Base-by-base conservation (phyloP, 2,113 vertebrate species). In the Nothoprocta perdicaria region DNA sequence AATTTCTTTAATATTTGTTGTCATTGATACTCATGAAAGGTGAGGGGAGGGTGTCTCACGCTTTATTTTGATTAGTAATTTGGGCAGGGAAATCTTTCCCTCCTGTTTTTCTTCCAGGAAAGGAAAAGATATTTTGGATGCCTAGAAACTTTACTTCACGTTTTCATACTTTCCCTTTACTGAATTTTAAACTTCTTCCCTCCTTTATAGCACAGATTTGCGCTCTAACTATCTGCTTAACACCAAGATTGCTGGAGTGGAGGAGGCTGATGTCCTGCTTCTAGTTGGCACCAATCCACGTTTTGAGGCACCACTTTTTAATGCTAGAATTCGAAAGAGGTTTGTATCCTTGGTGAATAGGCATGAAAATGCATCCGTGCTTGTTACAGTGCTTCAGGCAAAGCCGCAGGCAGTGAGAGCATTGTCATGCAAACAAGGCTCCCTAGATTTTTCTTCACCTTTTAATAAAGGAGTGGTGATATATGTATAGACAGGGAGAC, bases 141-240 rank as follows among this genome's bases (percentile, higher is more conserved):
- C 53, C 38, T 80, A 41, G 43, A 40, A 6, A 79, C 18, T 69
- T 88, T 46, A 80, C 9, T 63, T 62, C 4, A 6, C 29, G 8
- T 22, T n/a, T 90, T 69, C 7, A 12, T 90, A 92, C 27, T 24
- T 79, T 41, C 27, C 33, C 11, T 75, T 43, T 35, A 14, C 16
- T 87, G 78, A 61, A 66, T 90, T 53, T 10, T 84, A 35, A 45
- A 17, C 22, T 76, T 22, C 29, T 63, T 79, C 40, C 11, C 74
- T 85, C 55, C 48, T 80, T 78, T 97, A 73, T 0, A 99, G 99
- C 84, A 98, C 98, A 82, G 99, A 99, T 96, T 96, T 99, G 66
- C 98, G 99, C 81, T 99, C 99, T 43, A 99, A 98, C 97, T 99
- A 99, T 97, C 97, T 99, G 91, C 97, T 99, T 94, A 99, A 99